Evolutionary conservation across 2,797 vertebrate genomes (phyloP), one percentile per base, ranked within the genome.

Genomic region (Pseudochromis fuscus): DNA sequence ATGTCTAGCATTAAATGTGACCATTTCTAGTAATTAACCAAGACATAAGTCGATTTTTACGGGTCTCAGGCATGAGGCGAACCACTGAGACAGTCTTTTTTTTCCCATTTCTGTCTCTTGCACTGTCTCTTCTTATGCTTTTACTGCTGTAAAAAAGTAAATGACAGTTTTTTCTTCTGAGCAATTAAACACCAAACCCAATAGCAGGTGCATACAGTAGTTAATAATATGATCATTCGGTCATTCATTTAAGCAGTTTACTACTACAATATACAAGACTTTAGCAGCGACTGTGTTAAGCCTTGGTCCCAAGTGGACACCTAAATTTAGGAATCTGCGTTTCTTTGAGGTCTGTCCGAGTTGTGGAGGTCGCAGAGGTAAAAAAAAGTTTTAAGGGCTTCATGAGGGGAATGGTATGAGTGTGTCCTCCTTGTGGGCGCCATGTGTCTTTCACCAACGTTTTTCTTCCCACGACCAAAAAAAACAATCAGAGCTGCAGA

Each of bases 1-100:
- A 30, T 38, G 44, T 69, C 7, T 51, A 33, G 42, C 63, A 74
- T 68, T 57, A 44, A 18, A 49, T 55, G 25, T 23, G 25, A 31
- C 27, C 2, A 31, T 65, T 55, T 75, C 16, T 15, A 25, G 38
- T n/a, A 28, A 67, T 56, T 71, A 60, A 38, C 30, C 18, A 24
- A 48, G 23, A 44, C 8, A 16, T 52, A 38, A 44, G 12, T 12
- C 3, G 25, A 42, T 53, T 72, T 60, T 52, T 49, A 37, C 37
- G 16, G 24, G 24, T 61, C 11, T 5, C 18, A 38, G 16, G 16
- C 15, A 7, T 42, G 16, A 18, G 7, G 38, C 38, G 8, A 18
- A 5, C 0, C 15, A 50, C 3, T 37, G 2, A 24, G 19, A 33
- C 2, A 1, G 19, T 7, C 1, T 38, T 9, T 51, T 38, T 35